phyloP scores from a whole-genome alignment of 2,888 invertebrate species.

The Bibio marci region DNA sequence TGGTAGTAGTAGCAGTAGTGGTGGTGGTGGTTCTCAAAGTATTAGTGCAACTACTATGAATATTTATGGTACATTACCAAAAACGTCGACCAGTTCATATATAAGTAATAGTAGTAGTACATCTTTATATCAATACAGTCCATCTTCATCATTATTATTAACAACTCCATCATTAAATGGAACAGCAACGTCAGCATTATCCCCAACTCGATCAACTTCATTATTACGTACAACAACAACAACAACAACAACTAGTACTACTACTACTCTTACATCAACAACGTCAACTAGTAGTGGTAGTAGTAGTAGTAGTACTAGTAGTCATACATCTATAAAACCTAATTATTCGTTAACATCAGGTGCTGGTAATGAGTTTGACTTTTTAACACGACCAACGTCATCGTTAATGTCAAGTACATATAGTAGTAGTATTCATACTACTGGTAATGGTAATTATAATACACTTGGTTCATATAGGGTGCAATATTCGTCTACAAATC shows the following conservation, averaged over 20 bases:
- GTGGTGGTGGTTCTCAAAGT: conserved; percentile 5
- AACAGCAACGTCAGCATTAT: conserved; percentile 14
- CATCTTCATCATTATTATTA: too few species aligned
- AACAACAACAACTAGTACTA: conserved; percentile 7
- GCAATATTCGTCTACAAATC: conserved; percentile 31
- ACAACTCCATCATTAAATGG: background rate
- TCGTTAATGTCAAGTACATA: conserved; percentile 4
- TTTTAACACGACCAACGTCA: conserved; percentile 1
- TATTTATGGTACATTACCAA: conserved; percentile 28
- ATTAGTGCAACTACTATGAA: conserved; percentile 17
- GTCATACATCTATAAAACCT: too few species aligned
- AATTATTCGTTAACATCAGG: conserved; percentile 13
- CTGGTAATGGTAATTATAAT: conserved; percentile 16
- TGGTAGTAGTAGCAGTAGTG: background rate
- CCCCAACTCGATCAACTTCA: conserved; percentile 12
- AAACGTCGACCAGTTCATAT: conserved; percentile 13
- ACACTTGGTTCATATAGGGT: conserved; percentile 29
- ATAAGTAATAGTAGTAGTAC: background rate
- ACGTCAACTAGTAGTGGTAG: conserved; percentile 15
- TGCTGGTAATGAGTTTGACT: conserved; percentile 10
- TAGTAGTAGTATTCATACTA: background rate
- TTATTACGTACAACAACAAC: conserved; percentile 7
- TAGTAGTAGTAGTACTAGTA: too few species aligned
- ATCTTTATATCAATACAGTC: too few species aligned
- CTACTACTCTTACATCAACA: conserved; percentile 8